A percentile compares a stretch with the other conserved stretches of the same genome.
phyloP scores from a whole-genome alignment of 2,888 invertebrate genomes.

The Pachycephus smyrnensis region DNA sequence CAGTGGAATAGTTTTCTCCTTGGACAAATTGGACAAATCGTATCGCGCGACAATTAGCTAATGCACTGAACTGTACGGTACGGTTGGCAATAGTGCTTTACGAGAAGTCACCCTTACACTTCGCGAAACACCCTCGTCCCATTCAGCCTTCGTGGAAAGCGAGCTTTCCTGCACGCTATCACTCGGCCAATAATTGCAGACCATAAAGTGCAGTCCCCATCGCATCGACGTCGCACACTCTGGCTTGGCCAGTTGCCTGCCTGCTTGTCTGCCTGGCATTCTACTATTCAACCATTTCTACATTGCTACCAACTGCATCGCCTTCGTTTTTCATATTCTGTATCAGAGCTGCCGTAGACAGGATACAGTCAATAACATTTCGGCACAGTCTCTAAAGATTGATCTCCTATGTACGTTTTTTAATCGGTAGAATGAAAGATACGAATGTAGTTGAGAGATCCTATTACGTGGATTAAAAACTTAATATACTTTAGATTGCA shows the following conservation, averaged over 20 bases:
- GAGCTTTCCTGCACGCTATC: slow-evolving; percentile 31
- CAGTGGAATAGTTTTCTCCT: not conserved
- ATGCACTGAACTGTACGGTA: slow-evolving; percentile 46
- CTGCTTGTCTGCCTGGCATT: not conserved
- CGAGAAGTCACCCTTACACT: slow-evolving; percentile 29
- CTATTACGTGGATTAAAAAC: no score
- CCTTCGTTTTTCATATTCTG: not conserved
- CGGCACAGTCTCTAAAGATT: no score
- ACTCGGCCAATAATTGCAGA: slow-evolving; percentile 49
- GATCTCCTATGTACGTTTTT: no score
- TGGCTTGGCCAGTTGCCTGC: not conserved
- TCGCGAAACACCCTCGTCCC: slow-evolving; percentile 7
- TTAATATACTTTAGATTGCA: no score
- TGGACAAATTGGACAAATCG: slow-evolving; percentile 41
- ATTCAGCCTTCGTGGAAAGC: slow-evolving; percentile 35
- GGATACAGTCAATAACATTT: no score
- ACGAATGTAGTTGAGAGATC: no score
- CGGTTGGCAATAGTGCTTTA: slow-evolving; percentile 32
- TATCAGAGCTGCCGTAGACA: no score
- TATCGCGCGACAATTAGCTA: slow-evolving; percentile 59
- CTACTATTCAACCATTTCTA: not conserved
- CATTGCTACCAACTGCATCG: not conserved
- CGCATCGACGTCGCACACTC: not conserved
- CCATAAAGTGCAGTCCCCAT: slow-evolving; percentile 45
- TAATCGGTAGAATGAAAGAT: no score